Evolutionary conservation across 2,113 vertebrate species (phyloP).

Genomic region (Tetraodon nigroviridis): DNA sequence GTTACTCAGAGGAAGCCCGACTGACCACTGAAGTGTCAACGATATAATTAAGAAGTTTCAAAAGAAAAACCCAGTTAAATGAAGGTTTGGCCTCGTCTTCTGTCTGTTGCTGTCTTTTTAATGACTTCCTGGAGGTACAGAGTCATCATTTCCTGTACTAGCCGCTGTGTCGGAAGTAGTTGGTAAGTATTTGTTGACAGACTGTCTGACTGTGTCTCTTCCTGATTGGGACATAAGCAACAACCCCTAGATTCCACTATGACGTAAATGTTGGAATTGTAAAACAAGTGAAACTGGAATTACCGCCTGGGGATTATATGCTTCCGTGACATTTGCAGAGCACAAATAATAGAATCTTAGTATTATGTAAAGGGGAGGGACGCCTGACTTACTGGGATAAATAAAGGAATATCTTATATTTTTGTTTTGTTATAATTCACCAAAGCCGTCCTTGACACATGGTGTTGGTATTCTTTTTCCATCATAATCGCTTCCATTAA

Average conservation of each 20-base stretch:
- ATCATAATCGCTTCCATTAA: too few relatives aligned
- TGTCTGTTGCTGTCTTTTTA: conserved; percentile 10
- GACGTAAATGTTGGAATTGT: not conserved
- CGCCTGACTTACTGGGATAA: too few relatives aligned
- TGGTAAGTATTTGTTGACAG: conserved; percentile 41
- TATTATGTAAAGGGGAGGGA: too few relatives aligned
- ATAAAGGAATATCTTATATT: too few relatives aligned
- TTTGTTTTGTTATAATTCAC: too few relatives aligned
- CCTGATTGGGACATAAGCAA: conserved; percentile 9
- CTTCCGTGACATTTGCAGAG: too few relatives aligned
- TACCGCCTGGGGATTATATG: too few relatives aligned
- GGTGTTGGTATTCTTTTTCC: too few relatives aligned
- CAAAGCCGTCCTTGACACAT: too few relatives aligned
- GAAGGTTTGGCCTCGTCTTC: conserved; percentile 1
- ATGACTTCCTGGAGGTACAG: conserved; percentile 56
- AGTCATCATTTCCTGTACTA: conserved; percentile 53
- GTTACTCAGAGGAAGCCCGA: not conserved
- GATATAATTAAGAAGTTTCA: conserved; percentile 8
- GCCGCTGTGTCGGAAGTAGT: conserved; percentile 46
- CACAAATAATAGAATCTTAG: too few relatives aligned
- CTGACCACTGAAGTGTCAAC: conserved; percentile 1
- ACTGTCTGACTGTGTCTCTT: conserved; percentile 17
- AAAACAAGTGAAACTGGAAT: not conserved
- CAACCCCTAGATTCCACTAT: not conserved
- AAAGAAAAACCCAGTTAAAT: conserved; percentile 1